A percentile compares a stretch with the other conserved stretches of the same genome.
These are phyloP conservation scores for Phyllostomus discolor DNA, from an alignment of 2,113 vertebrate genomes.

Conservation along the genomic window DNA sequence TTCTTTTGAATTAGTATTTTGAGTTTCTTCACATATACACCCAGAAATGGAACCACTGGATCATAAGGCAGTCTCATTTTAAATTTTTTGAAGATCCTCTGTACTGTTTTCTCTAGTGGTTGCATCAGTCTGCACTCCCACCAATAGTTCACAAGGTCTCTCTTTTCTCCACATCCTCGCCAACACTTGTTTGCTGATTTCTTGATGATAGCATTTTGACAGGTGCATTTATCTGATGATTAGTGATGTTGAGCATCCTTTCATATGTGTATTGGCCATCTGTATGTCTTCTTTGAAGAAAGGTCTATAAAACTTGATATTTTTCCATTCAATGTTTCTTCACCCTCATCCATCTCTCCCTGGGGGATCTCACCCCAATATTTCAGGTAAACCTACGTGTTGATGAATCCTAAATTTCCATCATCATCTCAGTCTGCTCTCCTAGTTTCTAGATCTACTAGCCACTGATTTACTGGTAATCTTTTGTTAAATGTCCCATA, in stretches of 20 bases:
- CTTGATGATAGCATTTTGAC: neutral
- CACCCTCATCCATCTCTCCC: neutral
- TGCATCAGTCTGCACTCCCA: neutral
- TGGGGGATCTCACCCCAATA: neutral
- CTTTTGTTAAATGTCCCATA: neutral
- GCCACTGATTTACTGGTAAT: neutral
- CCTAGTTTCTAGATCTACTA: neutral
- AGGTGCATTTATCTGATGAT: neutral
- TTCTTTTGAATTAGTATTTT: neutral
- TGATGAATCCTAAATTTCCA: neutral
- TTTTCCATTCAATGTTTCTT: neutral
- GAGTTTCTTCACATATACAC: neutral
- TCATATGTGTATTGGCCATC: neutral
- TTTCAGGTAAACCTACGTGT: slow-evolving; percentile 23
- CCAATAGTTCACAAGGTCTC: neutral
- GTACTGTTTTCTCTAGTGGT: neutral
- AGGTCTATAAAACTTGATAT: neutral
- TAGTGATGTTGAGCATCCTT: neutral
- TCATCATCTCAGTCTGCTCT: neutral
- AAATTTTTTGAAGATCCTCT: neutral
- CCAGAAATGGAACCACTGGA: neutral
- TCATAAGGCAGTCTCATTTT: neutral
- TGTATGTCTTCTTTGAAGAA: neutral
- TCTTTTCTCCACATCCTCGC: neutral
- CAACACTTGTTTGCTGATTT: neutral